These are phyloP conservation scores for Hippoglossus stenolepis DNA, from an alignment of 2,113 vertebrate species.

Conservation along the genomic window DNA sequence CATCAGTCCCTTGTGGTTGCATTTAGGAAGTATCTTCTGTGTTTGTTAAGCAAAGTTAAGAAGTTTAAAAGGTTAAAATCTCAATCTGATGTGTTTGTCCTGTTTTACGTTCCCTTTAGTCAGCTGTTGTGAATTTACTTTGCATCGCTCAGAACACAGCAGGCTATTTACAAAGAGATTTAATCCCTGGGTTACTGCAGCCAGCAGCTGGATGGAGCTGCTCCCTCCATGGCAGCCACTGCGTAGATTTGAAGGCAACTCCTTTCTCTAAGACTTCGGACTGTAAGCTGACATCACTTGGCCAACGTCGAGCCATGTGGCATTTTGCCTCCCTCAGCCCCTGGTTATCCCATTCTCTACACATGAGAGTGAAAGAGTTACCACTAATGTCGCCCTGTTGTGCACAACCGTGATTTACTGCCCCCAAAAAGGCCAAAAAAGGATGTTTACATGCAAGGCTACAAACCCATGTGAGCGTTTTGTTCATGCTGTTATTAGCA, in stretches of 20 bases:
- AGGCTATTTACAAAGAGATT: constrained; percentile 29
- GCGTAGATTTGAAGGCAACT: constrained; percentile 7
- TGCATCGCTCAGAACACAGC: constrained; percentile 14
- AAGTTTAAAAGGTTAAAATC: constrained; percentile 11
- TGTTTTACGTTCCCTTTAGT: constrained; percentile 1
- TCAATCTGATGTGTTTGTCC: constrained; percentile 3
- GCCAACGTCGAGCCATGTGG: constrained; percentile 19
- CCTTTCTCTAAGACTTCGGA: constrained; percentile 19
- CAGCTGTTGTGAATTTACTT: constrained; percentile 20
- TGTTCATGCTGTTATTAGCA: constrained; percentile 18
- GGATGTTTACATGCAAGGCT: neutral
- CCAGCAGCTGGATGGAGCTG: constrained; percentile 19
- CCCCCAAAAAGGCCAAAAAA: neutral
- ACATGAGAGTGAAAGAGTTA: neutral
- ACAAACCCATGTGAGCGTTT: constrained; percentile 20
- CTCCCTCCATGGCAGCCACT: constrained; percentile 36
- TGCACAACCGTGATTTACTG: neutral
- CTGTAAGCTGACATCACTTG: constrained; percentile 6
- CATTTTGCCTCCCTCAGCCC: constrained; percentile 14
- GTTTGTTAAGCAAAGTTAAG: constrained; percentile 17
- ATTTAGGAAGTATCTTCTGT: constrained; percentile 18
- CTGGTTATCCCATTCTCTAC: neutral
- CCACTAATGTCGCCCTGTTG: neutral
- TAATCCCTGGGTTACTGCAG: constrained; percentile 33
- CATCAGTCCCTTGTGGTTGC: constrained; percentile 21